phyloP scores from a whole-genome alignment of 1,140 invertebrate species.

The Musca domestica region DNA sequence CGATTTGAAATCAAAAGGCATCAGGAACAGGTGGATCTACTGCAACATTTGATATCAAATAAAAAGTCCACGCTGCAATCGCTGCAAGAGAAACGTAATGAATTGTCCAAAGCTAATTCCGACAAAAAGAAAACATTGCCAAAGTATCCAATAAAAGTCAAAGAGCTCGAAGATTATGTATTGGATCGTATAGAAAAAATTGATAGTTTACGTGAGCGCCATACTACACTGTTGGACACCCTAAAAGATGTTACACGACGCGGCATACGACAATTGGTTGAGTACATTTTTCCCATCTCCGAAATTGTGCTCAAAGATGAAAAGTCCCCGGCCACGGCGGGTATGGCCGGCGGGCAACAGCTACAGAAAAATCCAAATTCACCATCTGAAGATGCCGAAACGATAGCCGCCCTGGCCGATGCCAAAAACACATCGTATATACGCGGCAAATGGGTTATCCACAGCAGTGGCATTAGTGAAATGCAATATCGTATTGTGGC shows the following conservation, averaged over 20 bases:
- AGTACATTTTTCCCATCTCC: slow-evolving; percentile 71
- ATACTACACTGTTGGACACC: slow-evolving; percentile 57
- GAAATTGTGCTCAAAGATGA: slow-evolving; percentile 47
- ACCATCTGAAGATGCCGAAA: slow-evolving; percentile 59
- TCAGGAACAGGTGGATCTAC: slow-evolving; percentile 60
- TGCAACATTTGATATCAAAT: slow-evolving; percentile 61
- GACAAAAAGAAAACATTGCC: slow-evolving; percentile 59
- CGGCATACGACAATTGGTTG: slow-evolving; percentile 65
- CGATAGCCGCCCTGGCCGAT: slow-evolving; percentile 70
- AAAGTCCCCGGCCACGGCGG: slow-evolving; percentile 26
- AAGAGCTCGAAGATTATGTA: slow-evolving; percentile 61
- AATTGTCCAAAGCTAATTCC: slow-evolving; percentile 59
- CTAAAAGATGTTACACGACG: slow-evolving; percentile 62
- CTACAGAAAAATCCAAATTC: neutral
- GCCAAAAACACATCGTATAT: slow-evolving; percentile 73
- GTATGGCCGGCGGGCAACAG: neutral
- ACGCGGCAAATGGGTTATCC: slow-evolving; percentile 70
- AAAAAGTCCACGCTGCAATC: slow-evolving; percentile 58
- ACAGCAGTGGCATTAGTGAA: slow-evolving; percentile 65
- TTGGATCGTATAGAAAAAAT: slow-evolving; percentile 57
- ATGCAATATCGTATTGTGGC: slow-evolving; percentile 72
- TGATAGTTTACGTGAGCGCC: slow-evolving; percentile 56
- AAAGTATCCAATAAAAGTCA: slow-evolving; percentile 61
- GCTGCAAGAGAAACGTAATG: slow-evolving; percentile 56
- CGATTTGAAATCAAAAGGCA: slow-evolving; percentile 62